These are phyloP conservation scores for Sporophila hypoxantha DNA, from an alignment of 2,113 vertebrate genomes.

Conservation along the genomic window DNA sequence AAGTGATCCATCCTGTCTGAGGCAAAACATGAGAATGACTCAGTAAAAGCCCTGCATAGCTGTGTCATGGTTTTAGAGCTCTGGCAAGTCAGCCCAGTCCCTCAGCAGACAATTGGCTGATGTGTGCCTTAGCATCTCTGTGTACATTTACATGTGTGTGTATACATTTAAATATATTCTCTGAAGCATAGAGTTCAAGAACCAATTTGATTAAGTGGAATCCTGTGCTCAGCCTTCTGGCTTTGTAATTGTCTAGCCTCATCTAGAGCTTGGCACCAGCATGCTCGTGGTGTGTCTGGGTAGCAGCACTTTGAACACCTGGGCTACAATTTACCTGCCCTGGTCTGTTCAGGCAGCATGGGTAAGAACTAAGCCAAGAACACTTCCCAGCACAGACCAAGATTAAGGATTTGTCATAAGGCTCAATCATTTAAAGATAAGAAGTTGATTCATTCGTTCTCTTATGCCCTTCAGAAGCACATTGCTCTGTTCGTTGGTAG, in stretches of 20 bases:
- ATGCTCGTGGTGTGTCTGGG: not conserved
- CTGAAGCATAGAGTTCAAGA: not conserved
- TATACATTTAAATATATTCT: not conserved
- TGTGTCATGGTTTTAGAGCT: not conserved
- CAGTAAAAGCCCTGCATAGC: not conserved
- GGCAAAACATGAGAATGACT: not conserved
- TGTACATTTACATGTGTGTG: no score
- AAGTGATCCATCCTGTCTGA: not conserved
- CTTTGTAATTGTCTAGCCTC: not conserved
- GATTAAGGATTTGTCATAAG: not conserved
- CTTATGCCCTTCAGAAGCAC: not conserved
- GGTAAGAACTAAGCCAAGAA: not conserved
- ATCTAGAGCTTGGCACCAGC: not conserved
- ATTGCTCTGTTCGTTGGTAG: not conserved
- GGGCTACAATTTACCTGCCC: not conserved
- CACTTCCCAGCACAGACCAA: not conserved
- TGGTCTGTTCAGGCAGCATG: not conserved
- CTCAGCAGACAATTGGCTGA: not conserved
- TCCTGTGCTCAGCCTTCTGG: not conserved
- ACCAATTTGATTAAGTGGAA: not conserved
- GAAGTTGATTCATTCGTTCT: not conserved
- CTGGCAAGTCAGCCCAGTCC: not conserved
- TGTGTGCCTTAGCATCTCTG: not conserved
- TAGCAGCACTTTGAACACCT: not conserved
- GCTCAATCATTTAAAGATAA: not conserved